These are phyloP conservation scores for Muscicapa adusta DNA, from an alignment of 2,113 vertebrate species.

Conservation along the genomic window DNA sequence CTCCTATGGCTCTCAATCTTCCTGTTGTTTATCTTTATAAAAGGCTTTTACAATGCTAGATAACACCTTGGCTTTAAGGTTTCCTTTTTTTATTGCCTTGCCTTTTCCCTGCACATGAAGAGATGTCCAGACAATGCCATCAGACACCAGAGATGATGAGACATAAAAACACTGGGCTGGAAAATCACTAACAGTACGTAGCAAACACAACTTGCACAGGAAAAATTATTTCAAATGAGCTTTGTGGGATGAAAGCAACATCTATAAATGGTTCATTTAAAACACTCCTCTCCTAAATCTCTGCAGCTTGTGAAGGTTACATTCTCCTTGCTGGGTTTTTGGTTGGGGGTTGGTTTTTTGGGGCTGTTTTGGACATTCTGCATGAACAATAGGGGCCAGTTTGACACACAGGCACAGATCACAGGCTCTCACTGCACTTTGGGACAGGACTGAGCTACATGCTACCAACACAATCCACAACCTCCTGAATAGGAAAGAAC, in stretches of 20 bases:
- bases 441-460: slow-evolving; percentile 1
- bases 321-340: not conserved
- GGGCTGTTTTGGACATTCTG: not conserved
- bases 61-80: not conserved
- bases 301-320: no score
- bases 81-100: not conserved
- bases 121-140: not conserved
- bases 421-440: not conserved
- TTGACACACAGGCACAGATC: not conserved
- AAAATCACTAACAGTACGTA: not conserved
- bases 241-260: not conserved
- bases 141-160: not conserved
- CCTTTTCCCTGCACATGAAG: not conserved
- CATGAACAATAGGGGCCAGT: not conserved
- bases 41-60: not conserved
- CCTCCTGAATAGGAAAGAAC: slow-evolving; percentile 64
- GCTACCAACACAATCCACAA: slow-evolving; percentile 17
- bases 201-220: not conserved
- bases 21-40: not conserved
- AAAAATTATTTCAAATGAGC: not conserved
- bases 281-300: not conserved
- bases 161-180: not conserved
- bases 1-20: not conserved
- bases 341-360: not conserved
- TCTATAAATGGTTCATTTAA: not conserved